These are phyloP conservation scores for Calephelis nemesis DNA, from an alignment of 1,140 invertebrate species.

Conservation along the genomic window DNA sequence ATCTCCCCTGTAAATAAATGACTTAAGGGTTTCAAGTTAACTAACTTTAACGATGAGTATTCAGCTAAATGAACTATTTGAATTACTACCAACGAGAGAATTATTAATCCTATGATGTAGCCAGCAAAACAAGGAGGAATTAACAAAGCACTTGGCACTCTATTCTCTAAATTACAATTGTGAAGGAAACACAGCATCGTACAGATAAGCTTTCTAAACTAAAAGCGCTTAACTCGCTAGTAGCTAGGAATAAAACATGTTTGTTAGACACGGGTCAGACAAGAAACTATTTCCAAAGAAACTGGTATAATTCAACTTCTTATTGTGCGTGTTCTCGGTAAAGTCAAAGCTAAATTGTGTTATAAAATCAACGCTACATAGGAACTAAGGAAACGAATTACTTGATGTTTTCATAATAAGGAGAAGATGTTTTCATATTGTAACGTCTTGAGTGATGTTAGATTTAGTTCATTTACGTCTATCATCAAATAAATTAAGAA, in stretches of 20 bases:
- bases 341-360: no score
- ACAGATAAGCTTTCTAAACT: slow-evolving; percentile 2
- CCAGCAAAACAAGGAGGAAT: slow-evolving; percentile 14
- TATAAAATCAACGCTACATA: no score
- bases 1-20: slow-evolving; percentile 5
- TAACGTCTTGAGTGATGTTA: no score
- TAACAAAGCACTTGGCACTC: slow-evolving; percentile 8
- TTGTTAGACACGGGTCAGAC: background rate
- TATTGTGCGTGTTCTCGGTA: no score
- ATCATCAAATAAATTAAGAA: no score
- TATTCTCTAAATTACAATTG: slow-evolving; percentile 15
- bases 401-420: no score
- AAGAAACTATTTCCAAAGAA: no score
- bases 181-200: background rate
- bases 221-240: background rate
- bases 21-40: background rate
- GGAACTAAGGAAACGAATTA: no score
- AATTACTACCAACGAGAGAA: slow-evolving; percentile 11
- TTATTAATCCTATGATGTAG: slow-evolving; percentile 14
- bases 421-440: no score
- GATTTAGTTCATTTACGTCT: no score
- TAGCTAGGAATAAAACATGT: background rate
- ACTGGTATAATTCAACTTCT: no score
- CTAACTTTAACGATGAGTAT: slow-evolving; percentile 5
- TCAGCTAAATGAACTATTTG: slow-evolving; percentile 13